phyloP scores from a whole-genome alignment of 2,797 vertebrate genomes.

The Muscicapa comitata region DNA sequence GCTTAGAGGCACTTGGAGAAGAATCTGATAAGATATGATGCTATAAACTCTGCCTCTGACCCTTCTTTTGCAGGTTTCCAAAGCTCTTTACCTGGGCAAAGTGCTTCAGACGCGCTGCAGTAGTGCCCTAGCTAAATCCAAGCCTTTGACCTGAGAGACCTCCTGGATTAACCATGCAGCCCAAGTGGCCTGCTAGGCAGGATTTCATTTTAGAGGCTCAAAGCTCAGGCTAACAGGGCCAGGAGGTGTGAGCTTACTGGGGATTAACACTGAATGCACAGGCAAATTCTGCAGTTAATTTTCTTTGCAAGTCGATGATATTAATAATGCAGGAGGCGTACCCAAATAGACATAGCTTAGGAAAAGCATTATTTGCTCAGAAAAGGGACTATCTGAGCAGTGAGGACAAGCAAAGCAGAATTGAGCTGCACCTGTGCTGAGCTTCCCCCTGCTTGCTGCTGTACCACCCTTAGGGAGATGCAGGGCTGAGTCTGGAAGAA shows the following conservation, averaged over 20 bases:
- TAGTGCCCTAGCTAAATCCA: neutral
- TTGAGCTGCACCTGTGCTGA: neutral
- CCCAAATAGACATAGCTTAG: neutral
- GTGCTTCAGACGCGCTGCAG: neutral
- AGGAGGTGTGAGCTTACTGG: neutral
- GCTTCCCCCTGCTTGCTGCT: neutral
- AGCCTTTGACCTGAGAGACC: slow-evolving; percentile 27
- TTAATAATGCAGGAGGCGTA: neutral
- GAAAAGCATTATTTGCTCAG: neutral
- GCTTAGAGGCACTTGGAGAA: neutral
- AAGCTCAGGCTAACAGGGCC: neutral
- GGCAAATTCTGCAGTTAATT: neutral
- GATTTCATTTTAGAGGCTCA: slow-evolving; percentile 7
- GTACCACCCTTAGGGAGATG: neutral
- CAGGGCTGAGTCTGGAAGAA: neutral
- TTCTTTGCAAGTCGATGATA: neutral
- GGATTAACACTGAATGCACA: neutral
- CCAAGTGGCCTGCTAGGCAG: neutral
- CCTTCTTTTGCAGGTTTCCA: neutral
- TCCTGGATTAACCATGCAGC: neutral
- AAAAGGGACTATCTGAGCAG: neutral
- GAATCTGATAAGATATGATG: neutral
- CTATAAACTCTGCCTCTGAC: neutral
- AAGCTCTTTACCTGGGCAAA: neutral
- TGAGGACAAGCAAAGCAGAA: neutral